phyloP scores from a whole-genome alignment of 1,140 invertebrate species.

The Vollenhovia emeryi region DNA sequence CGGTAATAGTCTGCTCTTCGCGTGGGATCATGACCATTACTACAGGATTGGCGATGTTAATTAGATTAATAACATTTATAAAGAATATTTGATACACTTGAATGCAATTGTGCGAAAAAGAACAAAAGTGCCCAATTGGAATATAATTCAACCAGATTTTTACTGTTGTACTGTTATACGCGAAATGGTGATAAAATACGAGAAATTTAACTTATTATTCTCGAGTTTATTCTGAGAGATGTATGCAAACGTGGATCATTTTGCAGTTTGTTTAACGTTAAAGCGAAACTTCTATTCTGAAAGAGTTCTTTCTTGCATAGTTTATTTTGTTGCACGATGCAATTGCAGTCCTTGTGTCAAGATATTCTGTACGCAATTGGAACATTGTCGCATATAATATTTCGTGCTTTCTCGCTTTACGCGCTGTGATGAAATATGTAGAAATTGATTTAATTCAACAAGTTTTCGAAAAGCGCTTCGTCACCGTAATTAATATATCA shows the following conservation, averaged over 20 bases:
- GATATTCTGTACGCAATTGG: background rate
- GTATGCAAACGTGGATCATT: too few relatives aligned
- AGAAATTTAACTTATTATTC: background rate
- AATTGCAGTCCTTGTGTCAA: background rate
- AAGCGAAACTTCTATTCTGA: background rate
- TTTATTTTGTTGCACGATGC: background rate
- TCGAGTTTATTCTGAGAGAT: background rate
- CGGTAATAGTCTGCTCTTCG: background rate
- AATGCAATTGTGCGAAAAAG: background rate
- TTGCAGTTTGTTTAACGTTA: background rate
- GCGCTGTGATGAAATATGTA: background rate
- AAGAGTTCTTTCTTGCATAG: slow-evolving; percentile 1
- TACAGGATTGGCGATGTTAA: background rate
- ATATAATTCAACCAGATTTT: slow-evolving; percentile 7
- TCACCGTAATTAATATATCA: background rate
- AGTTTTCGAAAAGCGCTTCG: slow-evolving; percentile 25
- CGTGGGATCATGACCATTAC: background rate
- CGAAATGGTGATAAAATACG: too few relatives aligned
- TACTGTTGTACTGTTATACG: background rate
- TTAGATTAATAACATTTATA: background rate
- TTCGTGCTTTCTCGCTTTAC: background rate
- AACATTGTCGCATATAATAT: background rate
- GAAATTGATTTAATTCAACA: background rate
- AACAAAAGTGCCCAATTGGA: background rate
- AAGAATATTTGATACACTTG: background rate